These are phyloP conservation scores for Arctopsyche grandis DNA, from an alignment of 1,140 invertebrate genomes.

Conservation along the genomic window DNA sequence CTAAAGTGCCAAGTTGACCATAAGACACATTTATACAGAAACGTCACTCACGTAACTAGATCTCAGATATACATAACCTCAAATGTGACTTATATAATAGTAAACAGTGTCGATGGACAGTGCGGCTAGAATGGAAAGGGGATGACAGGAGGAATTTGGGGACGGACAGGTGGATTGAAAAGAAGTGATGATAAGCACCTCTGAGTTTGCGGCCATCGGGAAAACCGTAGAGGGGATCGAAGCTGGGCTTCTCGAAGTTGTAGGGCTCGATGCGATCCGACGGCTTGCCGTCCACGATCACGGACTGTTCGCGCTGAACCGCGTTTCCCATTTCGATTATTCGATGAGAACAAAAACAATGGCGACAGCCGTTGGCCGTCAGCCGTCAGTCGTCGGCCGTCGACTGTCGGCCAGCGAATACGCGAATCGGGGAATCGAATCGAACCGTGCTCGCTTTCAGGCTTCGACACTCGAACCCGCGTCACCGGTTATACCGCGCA, in stretches of 20 bases:
- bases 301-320: neutral
- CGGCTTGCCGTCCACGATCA: neutral
- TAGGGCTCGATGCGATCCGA: conserved; percentile 64
- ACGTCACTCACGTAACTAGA: neutral
- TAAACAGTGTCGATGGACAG: neutral
- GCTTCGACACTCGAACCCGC: no score
- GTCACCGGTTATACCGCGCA: no score
- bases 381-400: no score
- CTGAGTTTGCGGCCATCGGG: conserved; percentile 76
- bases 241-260: conserved; percentile 73
- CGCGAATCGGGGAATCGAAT: no score
- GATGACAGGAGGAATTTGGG: neutral
- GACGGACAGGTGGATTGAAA: neutral
- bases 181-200: conserved; percentile 45
- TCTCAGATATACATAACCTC: conserved; percentile 52
- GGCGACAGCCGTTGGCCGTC: no score
- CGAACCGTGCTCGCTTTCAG: no score
- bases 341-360: no score
- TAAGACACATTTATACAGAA: no score
- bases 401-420: no score
- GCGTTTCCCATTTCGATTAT: neutral
- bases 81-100: conserved; percentile 46
- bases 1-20: no score
- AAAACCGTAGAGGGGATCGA: conserved; percentile 84
- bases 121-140: neutral